These are phyloP conservation scores for Hylaea fasciaria DNA, from an alignment of 2,888 invertebrate species.

Conservation along the genomic window DNA sequence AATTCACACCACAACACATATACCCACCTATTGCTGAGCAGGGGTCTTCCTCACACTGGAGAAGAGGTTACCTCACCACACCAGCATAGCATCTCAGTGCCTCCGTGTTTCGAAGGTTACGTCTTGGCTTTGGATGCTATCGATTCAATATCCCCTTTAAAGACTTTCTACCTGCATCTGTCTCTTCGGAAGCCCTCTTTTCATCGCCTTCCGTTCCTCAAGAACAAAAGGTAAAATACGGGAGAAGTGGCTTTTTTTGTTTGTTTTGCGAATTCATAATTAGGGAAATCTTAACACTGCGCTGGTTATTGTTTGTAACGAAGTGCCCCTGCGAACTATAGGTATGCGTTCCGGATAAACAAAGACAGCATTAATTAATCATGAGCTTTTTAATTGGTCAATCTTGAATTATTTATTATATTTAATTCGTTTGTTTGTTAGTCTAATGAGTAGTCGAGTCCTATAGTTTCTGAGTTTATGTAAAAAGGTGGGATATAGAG, in stretches of 20 bases:
- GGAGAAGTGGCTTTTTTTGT: slow-evolving; percentile 51
- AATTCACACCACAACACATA: no score
- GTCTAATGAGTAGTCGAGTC: no score
- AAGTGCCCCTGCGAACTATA: slow-evolving; percentile 22
- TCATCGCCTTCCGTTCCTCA: slow-evolving; percentile 46
- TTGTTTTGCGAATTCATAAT: slow-evolving; percentile 56
- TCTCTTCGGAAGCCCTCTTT: slow-evolving; percentile 36
- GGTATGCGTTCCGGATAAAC: background rate
- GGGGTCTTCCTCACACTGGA: no score
- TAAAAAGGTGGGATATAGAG: no score
- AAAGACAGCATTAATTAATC: background rate
- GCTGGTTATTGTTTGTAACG: slow-evolving; percentile 39
- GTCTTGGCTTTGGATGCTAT: no score
- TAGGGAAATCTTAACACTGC: slow-evolving; percentile 48
- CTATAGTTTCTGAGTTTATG: no score
- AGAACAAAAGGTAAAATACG: slow-evolving; percentile 56
- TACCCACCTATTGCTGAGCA: no score
- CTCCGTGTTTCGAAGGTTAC: no score
- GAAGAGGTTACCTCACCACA: no score
- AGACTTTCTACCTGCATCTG: slow-evolving; percentile 19
- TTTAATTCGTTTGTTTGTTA: no score
- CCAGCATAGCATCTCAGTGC: no score
- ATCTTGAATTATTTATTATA: no score
- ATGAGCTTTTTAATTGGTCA: background rate
- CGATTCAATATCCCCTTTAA: background rate